phyloP scores from a whole-genome alignment of 2,888 invertebrate genomes.

The Mythimna loreyi region DNA sequence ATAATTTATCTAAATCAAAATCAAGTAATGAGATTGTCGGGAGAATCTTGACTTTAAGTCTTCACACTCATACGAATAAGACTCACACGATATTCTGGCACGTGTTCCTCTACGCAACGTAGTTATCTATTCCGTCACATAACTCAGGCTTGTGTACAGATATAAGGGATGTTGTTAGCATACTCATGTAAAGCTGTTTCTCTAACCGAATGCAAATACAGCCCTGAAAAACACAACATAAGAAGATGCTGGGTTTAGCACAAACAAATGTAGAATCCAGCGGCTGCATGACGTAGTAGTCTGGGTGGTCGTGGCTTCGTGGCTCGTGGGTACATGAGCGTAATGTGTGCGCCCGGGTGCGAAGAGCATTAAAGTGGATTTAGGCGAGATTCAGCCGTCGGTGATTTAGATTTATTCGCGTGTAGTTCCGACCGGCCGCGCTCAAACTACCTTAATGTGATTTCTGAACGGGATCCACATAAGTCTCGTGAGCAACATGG shows the following conservation, averaged over 20 bases:
- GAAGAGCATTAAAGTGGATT: slow-evolving; percentile 76
- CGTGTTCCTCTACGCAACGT: neutral
- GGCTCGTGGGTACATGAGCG: slow-evolving; percentile 43
- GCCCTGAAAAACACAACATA: slow-evolving; percentile 28
- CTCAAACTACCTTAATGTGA: slow-evolving; percentile 82
- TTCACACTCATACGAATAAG: neutral
- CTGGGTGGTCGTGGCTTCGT: slow-evolving; percentile 30
- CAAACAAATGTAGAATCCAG: slow-evolving; percentile 36
- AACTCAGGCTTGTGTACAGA: slow-evolving; percentile 26
- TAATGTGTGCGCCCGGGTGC: slow-evolving; percentile 61
- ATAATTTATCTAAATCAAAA: neutral
- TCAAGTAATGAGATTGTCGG: neutral
- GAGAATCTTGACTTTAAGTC: neutral
- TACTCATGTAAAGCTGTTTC: slow-evolving; percentile 26
- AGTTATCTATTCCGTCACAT: slow-evolving; percentile 19
- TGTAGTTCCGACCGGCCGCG: slow-evolving; percentile 75
- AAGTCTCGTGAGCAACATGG: slow-evolving; percentile 75
- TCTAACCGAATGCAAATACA: slow-evolving; percentile 33
- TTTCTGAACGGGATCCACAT: slow-evolving; percentile 76
- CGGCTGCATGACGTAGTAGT: slow-evolving; percentile 47
- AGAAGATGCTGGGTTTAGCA: slow-evolving; percentile 21
- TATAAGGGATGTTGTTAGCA: slow-evolving; percentile 29
- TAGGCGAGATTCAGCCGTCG: slow-evolving; percentile 67
- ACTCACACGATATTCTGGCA: neutral
- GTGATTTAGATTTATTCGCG: slow-evolving; percentile 84